These are phyloP conservation scores for Thinocorus orbignyianus DNA, from an alignment of 2,113 vertebrate species.

Conservation along the genomic window DNA sequence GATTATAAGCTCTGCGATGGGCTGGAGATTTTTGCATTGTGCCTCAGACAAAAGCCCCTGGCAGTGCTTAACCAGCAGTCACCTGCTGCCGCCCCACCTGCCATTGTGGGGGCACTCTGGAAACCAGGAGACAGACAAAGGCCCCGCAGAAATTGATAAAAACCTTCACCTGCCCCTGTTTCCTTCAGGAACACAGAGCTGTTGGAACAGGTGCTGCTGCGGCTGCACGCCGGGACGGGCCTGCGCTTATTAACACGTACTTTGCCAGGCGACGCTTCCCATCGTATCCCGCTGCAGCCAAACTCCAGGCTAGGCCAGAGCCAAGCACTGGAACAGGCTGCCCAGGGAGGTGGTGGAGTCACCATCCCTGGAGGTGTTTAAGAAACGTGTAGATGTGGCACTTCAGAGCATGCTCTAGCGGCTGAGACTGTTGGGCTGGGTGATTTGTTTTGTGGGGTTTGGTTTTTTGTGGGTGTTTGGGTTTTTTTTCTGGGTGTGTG, in stretches of 20 bases:
- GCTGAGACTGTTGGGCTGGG: no score
- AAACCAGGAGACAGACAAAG: conserved; percentile 25
- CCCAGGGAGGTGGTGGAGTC: no score
- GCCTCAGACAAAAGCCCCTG: conserved; percentile 35
- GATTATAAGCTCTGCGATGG: not conserved
- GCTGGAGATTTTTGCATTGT: not conserved
- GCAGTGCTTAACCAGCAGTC: conserved; percentile 52
- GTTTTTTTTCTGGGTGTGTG: no score
- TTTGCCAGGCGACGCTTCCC: not conserved
- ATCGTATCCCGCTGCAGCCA: not conserved
- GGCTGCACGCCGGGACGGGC: not conserved
- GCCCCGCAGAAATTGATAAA: conserved; percentile 11
- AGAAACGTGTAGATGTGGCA: no score
- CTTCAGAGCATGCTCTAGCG: no score
- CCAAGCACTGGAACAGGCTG: no score
- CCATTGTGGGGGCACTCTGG: conserved; percentile 14
- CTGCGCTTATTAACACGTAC: not conserved
- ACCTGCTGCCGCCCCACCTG: conserved; percentile 35
- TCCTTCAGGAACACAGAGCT: not conserved
- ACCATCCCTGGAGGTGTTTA: no score
- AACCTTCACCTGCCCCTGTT: not conserved
- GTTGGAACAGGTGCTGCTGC: conserved; percentile 41
- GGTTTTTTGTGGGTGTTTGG: no score
- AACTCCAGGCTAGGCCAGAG: not conserved
- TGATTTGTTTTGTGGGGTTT: no score